Conservation (phyloP, 2,113 vertebrate species). For the Toxotes jaculatrix region DNA sequence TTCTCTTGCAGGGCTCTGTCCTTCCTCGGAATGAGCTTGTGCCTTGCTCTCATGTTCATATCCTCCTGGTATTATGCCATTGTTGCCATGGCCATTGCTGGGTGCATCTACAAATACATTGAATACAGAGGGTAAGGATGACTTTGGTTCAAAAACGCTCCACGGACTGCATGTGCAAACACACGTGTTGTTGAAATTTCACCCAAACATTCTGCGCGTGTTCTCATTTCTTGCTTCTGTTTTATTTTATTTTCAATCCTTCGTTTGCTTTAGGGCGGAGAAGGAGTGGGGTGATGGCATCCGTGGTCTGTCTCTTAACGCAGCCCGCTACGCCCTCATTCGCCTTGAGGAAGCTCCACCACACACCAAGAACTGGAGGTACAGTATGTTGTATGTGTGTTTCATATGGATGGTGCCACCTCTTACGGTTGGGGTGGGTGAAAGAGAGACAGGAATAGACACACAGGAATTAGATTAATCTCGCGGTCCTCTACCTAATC, state of each 20-base stretch:
- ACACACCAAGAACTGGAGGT: constrained; percentile 99
- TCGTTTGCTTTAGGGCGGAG: constrained; percentile 87
- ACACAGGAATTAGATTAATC: constrained; percentile 56
- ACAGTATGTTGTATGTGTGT: not conserved
- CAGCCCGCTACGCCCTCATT: constrained; percentile 94
- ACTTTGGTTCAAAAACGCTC: not conserved
- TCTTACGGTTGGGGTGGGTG: not conserved
- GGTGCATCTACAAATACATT: constrained; percentile 98
- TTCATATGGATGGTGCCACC: not conserved
- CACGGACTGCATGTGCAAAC: too few species aligned
- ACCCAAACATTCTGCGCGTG: not conserved
- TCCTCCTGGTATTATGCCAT: constrained; percentile 98
- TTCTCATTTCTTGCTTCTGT: not conserved
- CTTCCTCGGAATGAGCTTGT: constrained; percentile 97
- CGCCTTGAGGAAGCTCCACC: constrained; percentile 92
- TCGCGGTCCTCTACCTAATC: constrained; percentile 59
- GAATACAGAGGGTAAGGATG: constrained; percentile 94
- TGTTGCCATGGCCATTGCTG: constrained; percentile 92
- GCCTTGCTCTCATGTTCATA: constrained; percentile 97
- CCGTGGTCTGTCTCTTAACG: constrained; percentile 93
- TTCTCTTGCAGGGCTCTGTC: constrained; percentile 89
- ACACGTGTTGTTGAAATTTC: too few species aligned
- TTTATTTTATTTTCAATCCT: not conserved
- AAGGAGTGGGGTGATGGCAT: constrained; percentile 99
- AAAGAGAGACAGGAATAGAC: constrained; percentile 44